These are phyloP conservation scores for Antheraea pernyi DNA, from an alignment of 1,140 invertebrate species.

Conservation along the genomic window DNA sequence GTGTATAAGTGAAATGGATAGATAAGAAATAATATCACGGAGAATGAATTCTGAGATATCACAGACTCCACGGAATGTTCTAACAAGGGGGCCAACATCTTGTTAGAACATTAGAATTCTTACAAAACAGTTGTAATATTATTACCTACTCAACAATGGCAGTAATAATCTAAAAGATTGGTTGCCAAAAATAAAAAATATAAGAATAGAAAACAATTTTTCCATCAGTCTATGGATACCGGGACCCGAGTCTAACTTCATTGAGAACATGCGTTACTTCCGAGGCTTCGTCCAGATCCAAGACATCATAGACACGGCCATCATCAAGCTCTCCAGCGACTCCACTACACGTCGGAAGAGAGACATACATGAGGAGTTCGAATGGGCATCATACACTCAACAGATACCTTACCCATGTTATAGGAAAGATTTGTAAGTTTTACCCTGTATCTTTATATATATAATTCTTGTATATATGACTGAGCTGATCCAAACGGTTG, in stretches of 20 bases:
- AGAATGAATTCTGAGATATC: too few species aligned
- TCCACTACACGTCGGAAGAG: slow-evolving; percentile 34
- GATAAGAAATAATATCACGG: too few species aligned
- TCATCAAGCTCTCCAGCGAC: slow-evolving; percentile 70
- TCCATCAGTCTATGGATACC: slow-evolving; percentile 81
- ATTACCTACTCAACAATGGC: too few species aligned
- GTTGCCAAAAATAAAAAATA: too few species aligned
- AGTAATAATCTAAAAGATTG: too few species aligned
- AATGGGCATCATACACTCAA: slow-evolving; percentile 82
- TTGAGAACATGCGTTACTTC: slow-evolving; percentile 83
- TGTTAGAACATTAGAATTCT: too few species aligned
- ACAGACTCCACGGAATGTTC: too few species aligned
- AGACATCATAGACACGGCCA: slow-evolving; percentile 82
- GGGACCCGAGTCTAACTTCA: slow-evolving; percentile 81
- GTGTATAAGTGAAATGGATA: too few species aligned
- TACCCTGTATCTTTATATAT: not conserved
- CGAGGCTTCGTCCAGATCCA: slow-evolving; percentile 84
- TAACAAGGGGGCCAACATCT: too few species aligned
- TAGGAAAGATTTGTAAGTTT: slow-evolving; percentile 81
- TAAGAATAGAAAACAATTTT: not conserved
- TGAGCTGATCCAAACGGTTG: too few species aligned
- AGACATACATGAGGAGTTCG: slow-evolving; percentile 43
- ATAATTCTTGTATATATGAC: not conserved
- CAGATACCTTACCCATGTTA: slow-evolving; percentile 85
- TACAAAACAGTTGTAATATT: too few species aligned